phyloP scores from a whole-genome alignment of 2,113 vertebrate species.

The Marcusenius ussheri region DNA sequence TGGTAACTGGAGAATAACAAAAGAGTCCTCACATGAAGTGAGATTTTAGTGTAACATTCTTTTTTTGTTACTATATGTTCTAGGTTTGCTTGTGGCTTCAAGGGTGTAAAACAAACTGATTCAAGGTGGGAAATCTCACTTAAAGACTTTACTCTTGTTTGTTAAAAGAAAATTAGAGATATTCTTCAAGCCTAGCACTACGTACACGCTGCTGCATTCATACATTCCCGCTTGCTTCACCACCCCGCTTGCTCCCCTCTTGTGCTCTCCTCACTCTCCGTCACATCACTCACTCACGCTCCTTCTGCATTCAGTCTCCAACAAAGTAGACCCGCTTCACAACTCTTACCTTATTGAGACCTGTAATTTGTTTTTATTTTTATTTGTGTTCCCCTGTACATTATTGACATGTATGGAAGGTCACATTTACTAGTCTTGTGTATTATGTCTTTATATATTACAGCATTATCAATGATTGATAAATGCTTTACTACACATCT shows the following conservation, averaged over 20 bases:
- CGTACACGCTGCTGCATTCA: neutral
- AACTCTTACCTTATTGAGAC: neutral
- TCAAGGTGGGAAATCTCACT: neutral
- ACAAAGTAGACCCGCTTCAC: neutral
- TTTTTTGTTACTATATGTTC: neutral
- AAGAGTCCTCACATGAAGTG: neutral
- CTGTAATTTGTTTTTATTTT: neutral
- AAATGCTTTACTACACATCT: neutral
- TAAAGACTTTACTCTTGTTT: neutral
- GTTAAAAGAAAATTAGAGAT: neutral
- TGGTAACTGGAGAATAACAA: neutral
- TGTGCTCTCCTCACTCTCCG: neutral
- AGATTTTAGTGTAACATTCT: neutral
- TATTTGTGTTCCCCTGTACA: neutral
- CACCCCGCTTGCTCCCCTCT: neutral
- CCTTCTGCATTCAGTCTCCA: neutral
- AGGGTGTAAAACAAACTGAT: neutral
- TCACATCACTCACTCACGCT: neutral
- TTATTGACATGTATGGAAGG: neutral
- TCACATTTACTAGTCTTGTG: neutral
- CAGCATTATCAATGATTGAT: neutral
- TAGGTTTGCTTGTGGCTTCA: neutral
- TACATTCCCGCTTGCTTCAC: neutral
- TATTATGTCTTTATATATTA: neutral
- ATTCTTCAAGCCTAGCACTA: neutral